Percentiles rank a stretch among this genome's conserved stretches.
These are phyloP conservation scores for Theretra japonica DNA, from an alignment of 2,888 invertebrate genomes.

Conservation along the genomic window DNA sequence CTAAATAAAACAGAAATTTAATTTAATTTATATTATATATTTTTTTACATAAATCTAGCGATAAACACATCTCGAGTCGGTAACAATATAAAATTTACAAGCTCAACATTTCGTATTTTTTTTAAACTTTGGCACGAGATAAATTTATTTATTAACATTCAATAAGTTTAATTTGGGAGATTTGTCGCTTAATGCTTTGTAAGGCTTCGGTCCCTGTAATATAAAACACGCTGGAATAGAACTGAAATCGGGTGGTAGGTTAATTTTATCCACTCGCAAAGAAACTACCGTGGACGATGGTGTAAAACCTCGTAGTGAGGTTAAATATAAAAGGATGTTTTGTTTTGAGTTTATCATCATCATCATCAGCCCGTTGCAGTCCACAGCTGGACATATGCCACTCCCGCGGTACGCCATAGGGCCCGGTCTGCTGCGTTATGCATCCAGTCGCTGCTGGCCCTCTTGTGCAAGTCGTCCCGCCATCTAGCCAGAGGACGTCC, in stretches of 20 bases:
- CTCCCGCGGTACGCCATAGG: too few relatives aligned
- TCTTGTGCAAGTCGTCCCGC: too few relatives aligned
- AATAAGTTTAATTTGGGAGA: conserved; percentile 20
- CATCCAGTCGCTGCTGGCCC: too few relatives aligned
- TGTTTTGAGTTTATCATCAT: too few relatives aligned
- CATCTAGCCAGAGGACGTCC: too few relatives aligned
- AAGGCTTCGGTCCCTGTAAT: background rate
- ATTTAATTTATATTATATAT: background rate
- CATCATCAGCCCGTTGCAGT: too few relatives aligned
- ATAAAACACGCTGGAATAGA: background rate
- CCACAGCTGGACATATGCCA: too few relatives aligned
- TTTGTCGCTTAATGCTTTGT: conserved; percentile 1
- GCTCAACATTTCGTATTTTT: conserved; percentile 3
- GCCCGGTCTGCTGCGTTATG: too few relatives aligned
- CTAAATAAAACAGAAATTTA: background rate
- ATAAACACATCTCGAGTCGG: background rate
- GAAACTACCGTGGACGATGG: too few relatives aligned
- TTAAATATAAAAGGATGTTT: too few relatives aligned
- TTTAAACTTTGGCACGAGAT: conserved; percentile 13
- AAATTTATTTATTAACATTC: conserved; percentile 13
- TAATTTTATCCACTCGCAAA: too few relatives aligned
- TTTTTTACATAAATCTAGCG: background rate
- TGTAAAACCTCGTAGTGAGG: too few relatives aligned
- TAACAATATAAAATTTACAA: conserved; percentile 23
- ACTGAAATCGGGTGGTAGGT: background rate